Base-by-base conservation (phyloP, 2,888 invertebrate species). In the Chironomus riparius region DNA sequence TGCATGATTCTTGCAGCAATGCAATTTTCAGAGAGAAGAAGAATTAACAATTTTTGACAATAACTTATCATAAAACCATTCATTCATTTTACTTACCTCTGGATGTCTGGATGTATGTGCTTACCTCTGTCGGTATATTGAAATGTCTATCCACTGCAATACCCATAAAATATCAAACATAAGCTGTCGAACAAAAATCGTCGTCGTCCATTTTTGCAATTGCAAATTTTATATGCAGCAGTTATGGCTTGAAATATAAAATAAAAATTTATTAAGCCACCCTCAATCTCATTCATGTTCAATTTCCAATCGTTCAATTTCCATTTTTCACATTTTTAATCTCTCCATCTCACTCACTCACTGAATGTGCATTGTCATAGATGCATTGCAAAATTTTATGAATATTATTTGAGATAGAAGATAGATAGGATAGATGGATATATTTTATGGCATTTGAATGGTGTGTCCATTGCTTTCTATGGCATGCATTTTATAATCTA, bases 361-460 rank as follows among this genome's bases (percentile, higher is more conserved):
- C 5, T 18, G 18, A 56, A 56, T 56, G 15, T 62, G 62, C 28
- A 28, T 28, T 28, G 28, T 28, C 28, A 28, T 28, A 28, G 28
- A 28, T 3, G 28, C 28, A 28, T 68, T 68, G 15, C 18, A 18
- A n/a, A 56, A 56, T 15, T 56, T 56, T 56, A 18, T 56, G 56
- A n/a, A 56, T 56, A 10, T 68, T 38, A 38, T 38, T 38, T 10
- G 38, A 38, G 38, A 50, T 15, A 50, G 50, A 15, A 56, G 56
- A 56, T 7, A 38, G 38, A 56, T 50, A n/a, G n/a, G 50, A 47
- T 48, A 22, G 70, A 70, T 47, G 47, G 48, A 47, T 70, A 70
- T 47, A 47, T 47, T 70, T 70, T 47, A 70, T 70, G 70, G 70
- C 47, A 47, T 47, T 70, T 48, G 70, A 70, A 47, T 68, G 68